Evolutionary conservation across 2,113 vertebrate genomes (phyloP), one percentile per base, ranked within the genome.

Genomic region (Hemiprocne comata): DNA sequence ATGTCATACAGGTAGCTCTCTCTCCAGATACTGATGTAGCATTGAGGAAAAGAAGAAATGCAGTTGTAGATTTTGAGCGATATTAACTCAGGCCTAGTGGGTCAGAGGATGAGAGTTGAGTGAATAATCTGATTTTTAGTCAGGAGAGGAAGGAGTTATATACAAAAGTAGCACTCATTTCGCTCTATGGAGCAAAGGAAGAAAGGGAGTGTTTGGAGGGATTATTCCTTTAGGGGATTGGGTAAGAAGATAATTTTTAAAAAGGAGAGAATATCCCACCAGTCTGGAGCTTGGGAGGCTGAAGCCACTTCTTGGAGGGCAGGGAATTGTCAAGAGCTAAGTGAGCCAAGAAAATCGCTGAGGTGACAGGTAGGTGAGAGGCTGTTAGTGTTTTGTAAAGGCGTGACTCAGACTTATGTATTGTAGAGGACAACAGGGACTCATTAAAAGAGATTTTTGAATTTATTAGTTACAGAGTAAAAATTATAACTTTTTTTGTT

Each of bases 21-120:
- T 77, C 5, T 19, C 51, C 69, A 36, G 67, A 9, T 1, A 5
- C 54, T 18, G 34, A 5, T 36, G 42, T 12, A 19, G 54, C 36
- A 16, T 1, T 24, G 31, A 38, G 69, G 26, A 17, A n/a, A 51
- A 51, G 60, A 46, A 69, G 70, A 71, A 17, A 26, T 66, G 48
- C 18, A 7, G 23, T 23, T 1, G 0, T 26, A 4, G 13, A 23
- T 38, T 19, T 67, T 28, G 2, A 42, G 42, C 3, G 0, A 4
- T 34, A 7, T 7, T 58, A 44, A 72, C 9, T 8, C 11, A 5
- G 20, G 28, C 46, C 36, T 21, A 4, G 34, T 18, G 82, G 26
- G 23, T 67, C 42, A 7, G 34, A 58, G 64, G 64, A 44, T 48
- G 34, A 46, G 29, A 31, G 17, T 9, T 18, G 18, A 53, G 34